Evolutionary conservation across 2,797 vertebrate genomes (phyloP).

Genomic region (Urophycis tenuis): DNA sequence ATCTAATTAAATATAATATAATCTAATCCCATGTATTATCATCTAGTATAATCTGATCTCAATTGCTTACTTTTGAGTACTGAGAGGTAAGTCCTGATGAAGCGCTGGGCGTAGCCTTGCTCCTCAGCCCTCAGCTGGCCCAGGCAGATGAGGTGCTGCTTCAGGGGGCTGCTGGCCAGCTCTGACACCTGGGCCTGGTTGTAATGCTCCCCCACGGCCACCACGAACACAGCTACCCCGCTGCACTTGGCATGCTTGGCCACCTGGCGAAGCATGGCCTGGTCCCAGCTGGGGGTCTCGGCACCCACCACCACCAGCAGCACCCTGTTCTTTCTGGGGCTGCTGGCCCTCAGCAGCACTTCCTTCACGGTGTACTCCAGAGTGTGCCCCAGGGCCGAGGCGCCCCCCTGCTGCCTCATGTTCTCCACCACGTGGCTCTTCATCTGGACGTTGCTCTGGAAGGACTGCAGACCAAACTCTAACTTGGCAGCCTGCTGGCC

Average conservation of each 20-base stretch:
- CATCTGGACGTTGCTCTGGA: constrained; percentile 58
- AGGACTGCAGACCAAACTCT: constrained; percentile 72
- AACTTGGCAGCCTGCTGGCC: constrained; percentile 39
- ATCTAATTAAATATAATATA: neutral
- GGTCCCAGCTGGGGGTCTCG: constrained; percentile 66
- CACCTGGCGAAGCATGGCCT: constrained; percentile 59
- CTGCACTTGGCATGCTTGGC: constrained; percentile 74
- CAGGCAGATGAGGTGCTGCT: constrained; percentile 76
- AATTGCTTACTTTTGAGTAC: constrained; percentile 67
- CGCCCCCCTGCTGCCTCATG: constrained; percentile 63
- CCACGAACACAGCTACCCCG: constrained; percentile 74
- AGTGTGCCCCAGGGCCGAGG: constrained; percentile 62
- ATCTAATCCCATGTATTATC: neutral
- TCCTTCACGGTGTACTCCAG: constrained; percentile 69
- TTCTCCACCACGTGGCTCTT: constrained; percentile 62
- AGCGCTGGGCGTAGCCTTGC: constrained; percentile 68
- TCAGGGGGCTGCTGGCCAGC: constrained; percentile 67
- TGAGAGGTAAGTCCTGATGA: constrained; percentile 73
- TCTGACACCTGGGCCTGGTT: constrained; percentile 61
- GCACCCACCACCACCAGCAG: constrained; percentile 72
- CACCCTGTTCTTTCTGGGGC: constrained; percentile 57
- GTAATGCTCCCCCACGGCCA: constrained; percentile 65
- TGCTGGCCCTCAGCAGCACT: constrained; percentile 59
- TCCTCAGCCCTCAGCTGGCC: constrained; percentile 50
- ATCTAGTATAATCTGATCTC: neutral